These are phyloP conservation scores for Botia kubotai DNA, from an alignment of 2,797 vertebrate genomes.

Conservation along the genomic window DNA sequence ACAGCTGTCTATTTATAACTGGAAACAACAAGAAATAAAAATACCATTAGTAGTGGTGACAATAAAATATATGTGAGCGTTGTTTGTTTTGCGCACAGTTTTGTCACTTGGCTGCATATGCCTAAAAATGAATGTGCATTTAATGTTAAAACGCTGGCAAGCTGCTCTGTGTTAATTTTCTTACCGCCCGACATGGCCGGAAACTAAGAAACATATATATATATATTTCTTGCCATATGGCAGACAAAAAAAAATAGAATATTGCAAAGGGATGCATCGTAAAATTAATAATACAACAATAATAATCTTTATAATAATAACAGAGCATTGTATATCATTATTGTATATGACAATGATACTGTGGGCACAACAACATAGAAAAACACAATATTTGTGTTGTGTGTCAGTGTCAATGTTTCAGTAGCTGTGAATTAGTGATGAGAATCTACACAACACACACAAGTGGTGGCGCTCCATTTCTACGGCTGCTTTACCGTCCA, in stretches of 20 bases:
- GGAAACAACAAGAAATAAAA: conserved; percentile 21
- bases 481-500: neutral
- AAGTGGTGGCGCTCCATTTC: neutral
- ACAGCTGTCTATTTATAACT: conserved; percentile 61
- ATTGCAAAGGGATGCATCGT: no score
- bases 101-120: neutral
- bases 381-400: conserved; percentile 8
- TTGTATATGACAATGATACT: neutral
- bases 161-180: neutral
- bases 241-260: no score
- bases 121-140: neutral
- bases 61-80: conserved; percentile 1
- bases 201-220: neutral
- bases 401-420: conserved; percentile 6
- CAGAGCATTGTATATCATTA: neutral
- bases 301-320: no score
- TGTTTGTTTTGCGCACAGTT: conserved; percentile 23
- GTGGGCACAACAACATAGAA: neutral
- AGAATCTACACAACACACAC: neutral
- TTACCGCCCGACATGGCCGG: neutral
- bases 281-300: neutral
- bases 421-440: conserved; percentile 3
- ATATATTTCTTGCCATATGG: no score
- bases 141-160: neutral
- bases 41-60: conserved; percentile 25